phyloP scores from a whole-genome alignment of 2,113 vertebrate species.

The Macrotis lagotis region DNA sequence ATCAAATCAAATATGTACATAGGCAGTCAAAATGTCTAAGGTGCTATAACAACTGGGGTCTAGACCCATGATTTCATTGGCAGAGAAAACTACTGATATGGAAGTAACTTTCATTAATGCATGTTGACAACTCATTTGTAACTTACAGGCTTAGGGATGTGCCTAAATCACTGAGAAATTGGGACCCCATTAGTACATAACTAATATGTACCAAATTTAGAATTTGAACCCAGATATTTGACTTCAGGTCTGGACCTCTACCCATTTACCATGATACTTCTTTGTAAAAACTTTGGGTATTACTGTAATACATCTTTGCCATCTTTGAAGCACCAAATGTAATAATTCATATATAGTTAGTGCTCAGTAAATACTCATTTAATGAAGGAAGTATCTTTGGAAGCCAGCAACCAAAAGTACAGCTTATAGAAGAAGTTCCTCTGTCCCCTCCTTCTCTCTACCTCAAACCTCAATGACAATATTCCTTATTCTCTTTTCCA shows the following conservation, averaged over 20 bases:
- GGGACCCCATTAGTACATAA: neutral
- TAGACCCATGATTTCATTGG: too few species aligned
- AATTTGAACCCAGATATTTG: neutral
- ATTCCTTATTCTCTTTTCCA: neutral
- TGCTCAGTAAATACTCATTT: neutral
- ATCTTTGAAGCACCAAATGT: neutral
- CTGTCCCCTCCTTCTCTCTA: neutral
- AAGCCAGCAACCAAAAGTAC: neutral
- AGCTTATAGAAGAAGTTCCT: neutral
- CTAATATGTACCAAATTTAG: neutral
- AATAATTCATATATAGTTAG: neutral
- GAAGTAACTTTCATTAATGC: neutral
- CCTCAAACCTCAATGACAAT: neutral
- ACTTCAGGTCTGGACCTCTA: neutral
- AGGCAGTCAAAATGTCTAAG: neutral
- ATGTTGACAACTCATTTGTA: neutral
- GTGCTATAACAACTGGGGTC: too few species aligned
- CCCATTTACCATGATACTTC: neutral
- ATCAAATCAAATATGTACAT: neutral
- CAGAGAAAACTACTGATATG: neutral
- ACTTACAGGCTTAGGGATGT: neutral
- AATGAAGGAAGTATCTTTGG: neutral
- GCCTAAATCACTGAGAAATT: neutral
- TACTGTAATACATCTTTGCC: neutral
- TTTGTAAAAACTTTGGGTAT: neutral